Evolutionary conservation across 2,797 vertebrate species (phyloP), one percentile per base, ranked within the genome.

Genomic region (Arrhamphus sclerolepis): DNA sequence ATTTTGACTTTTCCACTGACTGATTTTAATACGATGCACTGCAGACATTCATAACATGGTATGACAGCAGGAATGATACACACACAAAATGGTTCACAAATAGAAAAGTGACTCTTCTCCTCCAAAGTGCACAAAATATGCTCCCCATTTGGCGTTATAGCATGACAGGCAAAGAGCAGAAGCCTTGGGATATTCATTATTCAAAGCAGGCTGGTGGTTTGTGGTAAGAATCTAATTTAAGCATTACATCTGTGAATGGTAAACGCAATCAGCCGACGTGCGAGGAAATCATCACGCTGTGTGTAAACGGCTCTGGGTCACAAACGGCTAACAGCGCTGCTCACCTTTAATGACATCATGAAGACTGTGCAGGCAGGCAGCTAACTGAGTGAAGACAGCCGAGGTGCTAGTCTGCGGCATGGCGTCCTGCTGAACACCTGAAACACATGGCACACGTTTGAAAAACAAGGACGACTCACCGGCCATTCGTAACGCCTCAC

Each of bases 281-380:
- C 4, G 40, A 49, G 46, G 48, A 22, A 65, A 62, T 7, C 1
- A 1, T 11, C 5, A 1, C 1, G 40, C 28, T 26, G 53, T 6
- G 22, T 46, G 49, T 14, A 21, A 57, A 60, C 18, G 29, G 14
- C 62, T 42, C 6, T 0, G 1, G 40, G 52, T 64, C 14, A 64
- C 19, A 40, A 67, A 21, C 0, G 46, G 21, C 55, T 62, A 20
- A 40, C 11, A 5, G 49, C 1, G n/a, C 40, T 19, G 70, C 88
- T 86, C 79, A 98, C 98, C 97, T 95, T 95, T 95, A 89, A 94
- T 83, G 82, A 92, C 47, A 18, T 96, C 94, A 60, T 98, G 94
- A 75, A 98, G 94, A 72, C 93, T 92, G 78, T 95, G 95, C 62
- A 99, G 93, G 87, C 92, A 91, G 74, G 91, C 91, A 56, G 94